Percentiles rank a stretch among this genome's conserved stretches.
Conservation (phyloP, 2,888 invertebrate species). For the Zaprionus bogoriensis region DNA sequence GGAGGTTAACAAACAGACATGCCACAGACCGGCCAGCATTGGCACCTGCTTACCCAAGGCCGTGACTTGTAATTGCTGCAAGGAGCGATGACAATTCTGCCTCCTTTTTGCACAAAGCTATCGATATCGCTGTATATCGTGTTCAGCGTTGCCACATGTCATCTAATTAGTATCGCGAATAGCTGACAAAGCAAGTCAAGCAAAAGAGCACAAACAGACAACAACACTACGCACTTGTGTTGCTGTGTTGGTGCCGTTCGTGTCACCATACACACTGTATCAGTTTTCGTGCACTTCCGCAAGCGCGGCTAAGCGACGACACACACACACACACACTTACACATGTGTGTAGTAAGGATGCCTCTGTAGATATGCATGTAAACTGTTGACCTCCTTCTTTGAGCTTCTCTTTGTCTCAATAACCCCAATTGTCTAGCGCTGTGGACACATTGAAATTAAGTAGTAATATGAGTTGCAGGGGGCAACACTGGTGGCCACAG, state of each 20-base stretch:
- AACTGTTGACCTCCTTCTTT: constrained; percentile 41
- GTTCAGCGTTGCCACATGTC: constrained; percentile 45
- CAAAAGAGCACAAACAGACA: neutral
- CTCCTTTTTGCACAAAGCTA: constrained; percentile 1
- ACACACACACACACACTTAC: constrained; percentile 1
- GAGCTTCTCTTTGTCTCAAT: constrained; percentile 23
- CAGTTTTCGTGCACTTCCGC: constrained; percentile 39
- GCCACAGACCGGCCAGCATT: neutral
- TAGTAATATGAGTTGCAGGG: constrained; percentile 21
- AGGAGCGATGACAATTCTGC: constrained; percentile 21
- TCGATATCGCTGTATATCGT: neutral
- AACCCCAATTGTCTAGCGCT: constrained; percentile 30
- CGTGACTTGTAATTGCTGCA: constrained; percentile 22
- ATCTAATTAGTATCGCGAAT: constrained; percentile 45
- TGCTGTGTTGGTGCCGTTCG: constrained; percentile 8
- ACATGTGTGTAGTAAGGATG: constrained; percentile 3
- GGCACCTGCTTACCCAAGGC: constrained; percentile 35
- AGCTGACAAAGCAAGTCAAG: constrained; percentile 3
- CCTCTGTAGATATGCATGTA: constrained; percentile 1
- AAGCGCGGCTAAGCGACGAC: constrained; percentile 4
- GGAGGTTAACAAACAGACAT: neutral
- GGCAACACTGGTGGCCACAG: constrained; percentile 13
- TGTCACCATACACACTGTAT: constrained; percentile 33
- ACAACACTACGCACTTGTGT: neutral
- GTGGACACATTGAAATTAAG: constrained; percentile 14